These are phyloP conservation scores for Sesamia inferens DNA, from an alignment of 2,888 invertebrate genomes.

Conservation along the genomic window DNA sequence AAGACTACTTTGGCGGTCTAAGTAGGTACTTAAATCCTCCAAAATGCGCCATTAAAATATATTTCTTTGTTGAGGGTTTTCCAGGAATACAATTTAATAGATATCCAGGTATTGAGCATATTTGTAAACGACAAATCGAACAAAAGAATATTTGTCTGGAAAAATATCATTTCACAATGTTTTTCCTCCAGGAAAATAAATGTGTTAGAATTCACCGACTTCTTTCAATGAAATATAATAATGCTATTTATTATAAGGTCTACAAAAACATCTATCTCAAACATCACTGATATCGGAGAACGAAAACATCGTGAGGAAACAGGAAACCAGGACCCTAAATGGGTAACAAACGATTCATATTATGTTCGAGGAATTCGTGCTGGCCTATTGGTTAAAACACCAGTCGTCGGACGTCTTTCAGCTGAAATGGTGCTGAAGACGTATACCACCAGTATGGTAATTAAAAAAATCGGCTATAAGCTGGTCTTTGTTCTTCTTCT, in stretches of 20 bases:
- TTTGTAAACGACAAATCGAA: not conserved
- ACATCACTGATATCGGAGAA: not conserved
- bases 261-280: not conserved
- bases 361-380: too few species aligned
- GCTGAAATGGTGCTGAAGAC: too few species aligned
- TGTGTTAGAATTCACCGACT: not conserved
- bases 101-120: not conserved
- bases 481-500: too few species aligned
- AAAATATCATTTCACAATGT: not conserved
- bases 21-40: not conserved
- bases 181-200: not conserved
- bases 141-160: not conserved
- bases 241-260: not conserved
- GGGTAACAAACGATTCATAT: too few species aligned
- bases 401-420: too few species aligned
- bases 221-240: not conserved
- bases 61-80: not conserved
- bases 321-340: not conserved
- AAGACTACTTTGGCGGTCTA: not conserved
- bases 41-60: not conserved
- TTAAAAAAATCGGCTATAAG: too few species aligned
- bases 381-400: too few species aligned
- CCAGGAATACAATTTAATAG: not conserved
- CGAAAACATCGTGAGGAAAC: not conserved
- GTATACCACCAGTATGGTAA: too few species aligned